A percentile compares a stretch with the other conserved stretches of the same genome.
phyloP scores from a whole-genome alignment of 2,888 invertebrate species.

The Dromius quadrimaculatus region DNA sequence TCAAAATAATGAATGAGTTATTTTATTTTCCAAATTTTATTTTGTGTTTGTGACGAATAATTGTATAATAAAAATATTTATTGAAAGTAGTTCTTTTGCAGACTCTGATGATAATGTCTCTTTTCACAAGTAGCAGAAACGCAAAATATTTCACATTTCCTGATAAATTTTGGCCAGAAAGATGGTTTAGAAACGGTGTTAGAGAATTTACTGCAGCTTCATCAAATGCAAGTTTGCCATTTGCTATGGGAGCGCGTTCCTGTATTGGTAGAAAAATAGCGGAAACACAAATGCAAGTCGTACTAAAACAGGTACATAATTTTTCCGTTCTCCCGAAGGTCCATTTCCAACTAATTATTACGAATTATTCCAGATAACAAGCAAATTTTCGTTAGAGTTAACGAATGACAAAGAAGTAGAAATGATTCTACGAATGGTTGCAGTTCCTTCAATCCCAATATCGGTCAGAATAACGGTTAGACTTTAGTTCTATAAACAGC shows the following conservation, averaged over 20 bases:
- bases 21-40: too few species aligned
- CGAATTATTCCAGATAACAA: conserved; percentile 64
- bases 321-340: too few species aligned
- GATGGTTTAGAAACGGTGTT: conserved; percentile 76
- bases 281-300: conserved; percentile 78
- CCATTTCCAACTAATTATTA: too few species aligned
- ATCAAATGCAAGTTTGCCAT: conserved; percentile 81
- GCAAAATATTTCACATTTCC: conserved; percentile 77
- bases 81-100: conserved; percentile 66
- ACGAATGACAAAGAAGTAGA: conserved; percentile 69
- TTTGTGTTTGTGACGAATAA: neutral
- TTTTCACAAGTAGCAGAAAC: conserved; percentile 87
- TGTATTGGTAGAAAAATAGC: conserved; percentile 88
- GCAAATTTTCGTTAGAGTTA: conserved; percentile 69
- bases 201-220: conserved; percentile 55
- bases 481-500: conserved; percentile 35
- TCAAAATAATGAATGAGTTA: too few species aligned
- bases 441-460: conserved; percentile 70
- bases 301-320: conserved; percentile 73
- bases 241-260: conserved; percentile 84
- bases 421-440: conserved; percentile 72
- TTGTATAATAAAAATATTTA: conserved; percentile 6
- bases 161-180: conserved; percentile 77
- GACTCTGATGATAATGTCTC: conserved; percentile 85
- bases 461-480: conserved; percentile 62